Base-by-base conservation (phyloP, 2,888 invertebrate species). In the Argynnis bischoffii region DNA sequence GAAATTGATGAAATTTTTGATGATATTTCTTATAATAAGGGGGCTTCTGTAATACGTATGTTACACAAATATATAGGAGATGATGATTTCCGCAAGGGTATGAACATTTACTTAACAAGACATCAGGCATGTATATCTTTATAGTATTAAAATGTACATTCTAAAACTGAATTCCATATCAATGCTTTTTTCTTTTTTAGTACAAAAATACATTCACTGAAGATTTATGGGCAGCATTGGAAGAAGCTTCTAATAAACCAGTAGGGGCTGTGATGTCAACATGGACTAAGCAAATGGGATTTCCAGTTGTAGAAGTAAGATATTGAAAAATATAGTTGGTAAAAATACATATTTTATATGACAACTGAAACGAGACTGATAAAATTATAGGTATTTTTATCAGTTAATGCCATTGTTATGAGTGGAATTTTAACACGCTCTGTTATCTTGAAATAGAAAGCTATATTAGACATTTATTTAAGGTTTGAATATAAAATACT, bases 1-100 rank as follows among this genome's bases (percentile, higher is more conserved):
- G 99, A 99, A 89, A 97, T 99, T 69, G 98, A 98, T 88, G 99
- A 99, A 88, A 99, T 99, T 76, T 99, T 99, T 92, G 99, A 99
- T 92, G 97, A 97, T 78, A 99, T 99, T 78, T 98, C 99, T 48
- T 99, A 99, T 89, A 96, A 96, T 81, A 99, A 99, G 86, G 99
- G 98, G 5, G 98, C 98, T 2, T 98, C 97, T 63, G 96, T 98
- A 8, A 98, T 99, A 72, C 94, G 99, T 73, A 99, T 99, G 99
- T 90, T 99, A 72, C 98, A 98, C 83, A 95, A 95, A 80, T 99
- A 97, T 81, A 97, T 99, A 80, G 99, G 99, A 15, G 98, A 98
- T 87, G 95, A 95, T 81, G 97, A 97, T 87, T 99, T 98, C 85
- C 95, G 97, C 51, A 96, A 96, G 85, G 99, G 99, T 61, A 98